Conservation (phyloP, 2,888 invertebrate species). For the Autographa pulchrina region DNA sequence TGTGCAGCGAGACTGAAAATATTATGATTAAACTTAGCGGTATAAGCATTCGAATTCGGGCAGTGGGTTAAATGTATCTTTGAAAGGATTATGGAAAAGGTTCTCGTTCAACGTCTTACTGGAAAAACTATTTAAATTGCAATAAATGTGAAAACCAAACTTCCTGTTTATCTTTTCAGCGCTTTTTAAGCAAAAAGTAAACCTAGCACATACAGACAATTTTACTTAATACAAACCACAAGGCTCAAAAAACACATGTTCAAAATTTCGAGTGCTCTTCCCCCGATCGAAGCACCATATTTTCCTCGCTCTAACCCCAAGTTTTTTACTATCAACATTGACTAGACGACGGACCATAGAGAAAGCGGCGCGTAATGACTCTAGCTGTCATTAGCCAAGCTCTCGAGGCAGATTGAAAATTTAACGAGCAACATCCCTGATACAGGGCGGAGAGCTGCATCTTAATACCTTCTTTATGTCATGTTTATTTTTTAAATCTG, state of each 20-base stretch:
- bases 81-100: slow-evolving; percentile 22
- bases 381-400: slow-evolving; percentile 67
- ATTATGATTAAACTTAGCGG: slow-evolving; percentile 48
- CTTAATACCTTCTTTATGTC: slow-evolving; percentile 42
- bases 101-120: slow-evolving; percentile 9
- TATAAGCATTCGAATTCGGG: slow-evolving; percentile 26
- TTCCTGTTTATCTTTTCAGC: background rate
- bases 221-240: background rate
- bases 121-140: slow-evolving; percentile 13
- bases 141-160: slow-evolving; percentile 9
- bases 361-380: slow-evolving; percentile 66
- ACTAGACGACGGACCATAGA: slow-evolving; percentile 48
- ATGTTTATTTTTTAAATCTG: slow-evolving; percentile 55
- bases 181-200: background rate
- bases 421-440: slow-evolving; percentile 57
- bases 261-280: background rate
- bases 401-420: slow-evolving; percentile 58
- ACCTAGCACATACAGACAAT: background rate
- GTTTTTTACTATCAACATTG: slow-evolving; percentile 51
- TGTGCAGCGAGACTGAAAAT: slow-evolving; percentile 48
- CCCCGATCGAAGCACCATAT: slow-evolving; percentile 29
- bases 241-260: background rate
- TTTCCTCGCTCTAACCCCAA: slow-evolving; percentile 37
- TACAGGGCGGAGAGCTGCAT: slow-evolving; percentile 45
- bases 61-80: slow-evolving; percentile 24